These are phyloP conservation scores for Drosophila leontia DNA, from an alignment of 1,140 invertebrate genomes.

Conservation along the genomic window DNA sequence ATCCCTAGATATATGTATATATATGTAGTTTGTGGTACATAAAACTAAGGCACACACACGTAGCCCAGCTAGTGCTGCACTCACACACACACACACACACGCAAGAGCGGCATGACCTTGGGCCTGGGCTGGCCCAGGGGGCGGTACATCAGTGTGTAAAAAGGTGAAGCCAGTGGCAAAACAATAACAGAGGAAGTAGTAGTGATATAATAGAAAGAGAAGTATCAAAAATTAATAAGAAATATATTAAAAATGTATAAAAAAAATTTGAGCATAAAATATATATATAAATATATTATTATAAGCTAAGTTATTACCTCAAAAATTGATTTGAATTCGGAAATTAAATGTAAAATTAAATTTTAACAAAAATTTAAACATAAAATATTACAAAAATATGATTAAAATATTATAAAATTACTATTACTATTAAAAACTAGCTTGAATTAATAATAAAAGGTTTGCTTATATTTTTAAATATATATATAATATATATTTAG, in stretches of 20 bases:
- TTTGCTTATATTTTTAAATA: no score
- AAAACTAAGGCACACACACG: slow-evolving; percentile 10
- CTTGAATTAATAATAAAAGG: no score
- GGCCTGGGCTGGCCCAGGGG: neutral
- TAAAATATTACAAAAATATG: no score
- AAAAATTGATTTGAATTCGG: neutral
- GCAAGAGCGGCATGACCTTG: slow-evolving; percentile 15
- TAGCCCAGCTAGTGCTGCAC: slow-evolving; percentile 2
- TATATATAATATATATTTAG: no score
- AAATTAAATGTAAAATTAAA: no score
- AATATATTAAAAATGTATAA: neutral
- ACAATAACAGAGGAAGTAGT: neutral
- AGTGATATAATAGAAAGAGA: slow-evolving; percentile 1
- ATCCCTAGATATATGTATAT: neutral
- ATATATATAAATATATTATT: neutral
- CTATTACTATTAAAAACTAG: no score
- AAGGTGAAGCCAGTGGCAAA: slow-evolving; percentile 6
- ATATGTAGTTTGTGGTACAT: slow-evolving; percentile 2
- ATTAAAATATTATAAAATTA: no score
- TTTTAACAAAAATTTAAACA: no score
- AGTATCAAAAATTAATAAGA: neutral
- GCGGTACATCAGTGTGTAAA: neutral
- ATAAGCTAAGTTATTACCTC: neutral
- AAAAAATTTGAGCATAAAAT: neutral
- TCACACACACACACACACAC: neutral